These are phyloP conservation scores for Luffia ferchaultella DNA, from an alignment of 2,888 invertebrate species.

Conservation along the genomic window DNA sequence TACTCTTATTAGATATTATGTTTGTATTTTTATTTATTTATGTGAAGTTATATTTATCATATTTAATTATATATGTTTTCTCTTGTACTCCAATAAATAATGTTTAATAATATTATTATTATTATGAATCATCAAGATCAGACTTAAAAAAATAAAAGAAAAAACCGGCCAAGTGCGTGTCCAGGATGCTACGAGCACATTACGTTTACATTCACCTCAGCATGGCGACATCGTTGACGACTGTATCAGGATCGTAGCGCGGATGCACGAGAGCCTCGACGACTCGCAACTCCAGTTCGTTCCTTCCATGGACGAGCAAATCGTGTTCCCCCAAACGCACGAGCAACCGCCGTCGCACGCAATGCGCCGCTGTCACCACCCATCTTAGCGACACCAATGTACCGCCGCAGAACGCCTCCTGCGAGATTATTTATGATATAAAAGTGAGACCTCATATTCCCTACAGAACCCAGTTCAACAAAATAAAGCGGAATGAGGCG, in stretches of 20 bases:
- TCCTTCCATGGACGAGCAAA: slow-evolving; percentile 74
- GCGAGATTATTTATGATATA: slow-evolving; percentile 7
- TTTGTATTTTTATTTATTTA: too few species aligned
- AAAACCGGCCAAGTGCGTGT: too few species aligned
- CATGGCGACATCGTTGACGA: slow-evolving; percentile 92
- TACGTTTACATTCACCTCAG: slow-evolving; percentile 71
- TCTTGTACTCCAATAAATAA: too few species aligned
- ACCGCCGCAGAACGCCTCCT: slow-evolving; percentile 92
- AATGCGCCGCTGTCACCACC: slow-evolving; percentile 90
- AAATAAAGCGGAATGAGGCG: too few species aligned
- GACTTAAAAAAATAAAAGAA: too few species aligned
- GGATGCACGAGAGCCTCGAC: slow-evolving; percentile 83
- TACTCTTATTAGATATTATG: too few species aligned
- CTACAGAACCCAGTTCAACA: too few species aligned
- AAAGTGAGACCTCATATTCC: too few species aligned
- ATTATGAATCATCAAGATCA: not conserved
- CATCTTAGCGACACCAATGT: slow-evolving; percentile 82
- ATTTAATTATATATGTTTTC: too few species aligned
- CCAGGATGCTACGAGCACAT: not conserved
- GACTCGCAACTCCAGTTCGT: slow-evolving; percentile 80
- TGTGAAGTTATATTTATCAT: too few species aligned
- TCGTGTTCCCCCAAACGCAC: slow-evolving; percentile 90
- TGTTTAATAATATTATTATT: not conserved
- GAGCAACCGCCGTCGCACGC: slow-evolving; percentile 78
- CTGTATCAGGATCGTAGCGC: slow-evolving; percentile 85